A percentile compares a stretch with the other conserved stretches of the same genome.
These are phyloP conservation scores for Fregetta grallaria DNA, from an alignment of 2,113 vertebrate genomes.

Conservation along the genomic window DNA sequence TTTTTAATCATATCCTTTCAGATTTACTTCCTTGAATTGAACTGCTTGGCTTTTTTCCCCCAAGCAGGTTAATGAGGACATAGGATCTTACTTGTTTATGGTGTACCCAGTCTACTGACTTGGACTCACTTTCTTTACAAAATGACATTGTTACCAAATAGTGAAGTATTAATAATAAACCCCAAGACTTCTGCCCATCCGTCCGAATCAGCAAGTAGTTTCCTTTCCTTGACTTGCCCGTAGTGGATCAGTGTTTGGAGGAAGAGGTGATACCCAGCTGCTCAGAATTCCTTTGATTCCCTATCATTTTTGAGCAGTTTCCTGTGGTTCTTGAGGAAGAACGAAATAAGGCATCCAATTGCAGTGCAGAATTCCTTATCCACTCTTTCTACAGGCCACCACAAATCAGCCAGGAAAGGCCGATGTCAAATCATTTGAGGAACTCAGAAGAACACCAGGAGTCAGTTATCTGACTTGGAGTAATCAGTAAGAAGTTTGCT, in stretches of 20 bases:
- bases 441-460: background rate
- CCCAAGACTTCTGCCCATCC: background rate
- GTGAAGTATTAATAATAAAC: background rate
- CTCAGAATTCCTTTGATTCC: constrained; percentile 11
- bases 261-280: background rate
- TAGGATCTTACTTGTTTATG: background rate
- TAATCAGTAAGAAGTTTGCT: background rate
- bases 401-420: background rate
- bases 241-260: background rate
- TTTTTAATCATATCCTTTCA: background rate
- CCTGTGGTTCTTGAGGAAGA: constrained; percentile 6
- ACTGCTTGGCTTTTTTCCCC: background rate
- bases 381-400: background rate
- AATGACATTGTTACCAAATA: background rate
- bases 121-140: background rate
- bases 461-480: background rate
- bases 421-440: background rate
- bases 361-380: background rate
- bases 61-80: background rate
- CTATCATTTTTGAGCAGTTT: background rate
- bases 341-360: constrained; percentile 32
- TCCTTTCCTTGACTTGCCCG: background rate
- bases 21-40: background rate
- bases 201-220: background rate
- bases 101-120: background rate